phyloP scores from a whole-genome alignment of 2,797 vertebrate genomes.

The Pristis pectinata region DNA sequence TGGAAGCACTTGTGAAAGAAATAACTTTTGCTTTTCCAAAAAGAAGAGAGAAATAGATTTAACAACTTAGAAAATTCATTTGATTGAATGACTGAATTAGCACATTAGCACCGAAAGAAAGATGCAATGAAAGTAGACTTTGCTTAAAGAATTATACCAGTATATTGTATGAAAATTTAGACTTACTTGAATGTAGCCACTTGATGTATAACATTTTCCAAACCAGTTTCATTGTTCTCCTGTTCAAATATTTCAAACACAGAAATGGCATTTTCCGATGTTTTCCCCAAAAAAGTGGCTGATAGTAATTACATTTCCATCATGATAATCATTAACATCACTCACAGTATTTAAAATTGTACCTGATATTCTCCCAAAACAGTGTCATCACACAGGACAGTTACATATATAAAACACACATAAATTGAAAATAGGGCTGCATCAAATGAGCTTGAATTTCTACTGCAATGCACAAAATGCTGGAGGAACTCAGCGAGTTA shows the following conservation, averaged over 20 bases:
- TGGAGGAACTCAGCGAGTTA: too few species aligned
- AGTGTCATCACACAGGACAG: too few species aligned
- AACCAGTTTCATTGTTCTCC: constrained; percentile 91
- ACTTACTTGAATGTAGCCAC: constrained; percentile 94
- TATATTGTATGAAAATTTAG: neutral
- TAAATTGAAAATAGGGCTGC: too few species aligned
- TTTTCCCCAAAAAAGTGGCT: neutral
- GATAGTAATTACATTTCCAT: neutral
- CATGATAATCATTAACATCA: neutral
- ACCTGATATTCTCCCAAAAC: too few species aligned
- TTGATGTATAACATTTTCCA: constrained; percentile 89
- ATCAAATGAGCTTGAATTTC: too few species aligned
- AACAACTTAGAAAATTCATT: too few species aligned
- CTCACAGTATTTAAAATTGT: neutral
- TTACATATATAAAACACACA: too few species aligned
- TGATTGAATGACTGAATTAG: neutral
- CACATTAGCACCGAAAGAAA: neutral
- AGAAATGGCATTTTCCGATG: neutral
- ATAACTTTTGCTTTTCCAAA: neutral
- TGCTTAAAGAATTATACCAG: constrained; percentile 28
- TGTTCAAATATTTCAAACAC: constrained; percentile 51
- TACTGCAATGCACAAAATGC: too few species aligned
- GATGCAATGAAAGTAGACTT: constrained; percentile 30
- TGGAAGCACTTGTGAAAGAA: neutral
- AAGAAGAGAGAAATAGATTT: too few species aligned